Conservation (phyloP, 2,888 invertebrate species). For the Elegia similella region DNA sequence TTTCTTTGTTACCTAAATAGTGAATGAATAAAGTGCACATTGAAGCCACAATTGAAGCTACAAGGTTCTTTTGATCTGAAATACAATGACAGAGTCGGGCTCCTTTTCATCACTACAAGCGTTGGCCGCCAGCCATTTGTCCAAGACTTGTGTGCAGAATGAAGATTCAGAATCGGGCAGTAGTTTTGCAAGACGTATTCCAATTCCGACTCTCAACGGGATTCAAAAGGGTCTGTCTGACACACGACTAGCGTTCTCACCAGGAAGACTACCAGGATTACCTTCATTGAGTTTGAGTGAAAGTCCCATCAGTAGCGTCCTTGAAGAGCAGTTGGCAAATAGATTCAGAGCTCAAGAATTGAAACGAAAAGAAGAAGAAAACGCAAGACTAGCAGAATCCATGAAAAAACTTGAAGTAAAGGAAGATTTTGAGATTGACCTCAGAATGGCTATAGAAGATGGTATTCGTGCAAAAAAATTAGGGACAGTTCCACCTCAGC, state of each 20-base stretch:
- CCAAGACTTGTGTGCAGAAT: conserved; percentile 51
- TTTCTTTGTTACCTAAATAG: too few relatives aligned
- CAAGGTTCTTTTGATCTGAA: neutral
- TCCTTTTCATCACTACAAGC: conserved; percentile 62
- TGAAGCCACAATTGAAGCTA: too few relatives aligned
- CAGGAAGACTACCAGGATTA: conserved; percentile 37
- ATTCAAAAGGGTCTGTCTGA: conserved; percentile 40
- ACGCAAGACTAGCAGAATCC: conserved; percentile 43
- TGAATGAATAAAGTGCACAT: too few relatives aligned
- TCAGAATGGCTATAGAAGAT: conserved; percentile 53
- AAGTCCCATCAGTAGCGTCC: conserved; percentile 49
- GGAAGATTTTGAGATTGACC: conserved; percentile 55
- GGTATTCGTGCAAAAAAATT: conserved; percentile 30
- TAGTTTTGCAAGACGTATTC: conserved; percentile 30
- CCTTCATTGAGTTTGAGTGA: conserved; percentile 46
- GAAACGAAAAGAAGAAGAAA: conserved; percentile 46
- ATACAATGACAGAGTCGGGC: conserved; percentile 56
- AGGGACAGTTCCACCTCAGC: conserved; percentile 17
- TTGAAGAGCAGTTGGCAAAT: conserved; percentile 61
- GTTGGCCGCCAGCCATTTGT: conserved; percentile 65
- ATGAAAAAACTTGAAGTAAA: conserved; percentile 40
- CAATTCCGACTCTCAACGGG: conserved; percentile 31
- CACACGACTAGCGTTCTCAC: conserved; percentile 36
- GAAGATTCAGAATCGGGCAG: conserved; percentile 34
- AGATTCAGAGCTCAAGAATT: conserved; percentile 66